Evolutionary conservation across 2,797 vertebrate genomes (phyloP).

Genomic region (Vireo griseus): DNA sequence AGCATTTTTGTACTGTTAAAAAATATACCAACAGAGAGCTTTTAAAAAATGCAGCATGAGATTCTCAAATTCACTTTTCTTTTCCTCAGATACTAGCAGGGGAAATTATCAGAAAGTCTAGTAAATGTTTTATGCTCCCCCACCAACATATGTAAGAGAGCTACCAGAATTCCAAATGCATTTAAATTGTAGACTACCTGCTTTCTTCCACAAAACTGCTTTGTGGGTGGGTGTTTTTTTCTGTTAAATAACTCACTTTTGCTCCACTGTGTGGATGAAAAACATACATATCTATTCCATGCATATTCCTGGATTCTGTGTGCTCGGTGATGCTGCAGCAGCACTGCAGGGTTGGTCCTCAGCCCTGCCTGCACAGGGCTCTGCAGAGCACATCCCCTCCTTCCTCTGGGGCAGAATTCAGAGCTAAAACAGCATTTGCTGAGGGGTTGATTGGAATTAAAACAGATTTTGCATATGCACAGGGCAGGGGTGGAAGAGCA

Average conservation of each 20-base stretch:
- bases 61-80: not conserved
- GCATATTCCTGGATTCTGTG: fast-evolving
- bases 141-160: not conserved
- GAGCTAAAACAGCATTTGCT: not conserved
- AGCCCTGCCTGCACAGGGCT: not conserved
- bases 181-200: not conserved
- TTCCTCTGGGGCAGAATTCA: not conserved
- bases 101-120: not conserved
- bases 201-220: not conserved
- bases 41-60: not conserved
- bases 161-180: not conserved
- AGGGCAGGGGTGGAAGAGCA: not conserved
- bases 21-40: not conserved
- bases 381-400: not conserved
- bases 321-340: not conserved
- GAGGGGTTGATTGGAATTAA: not conserved
- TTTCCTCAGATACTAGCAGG: not conserved
- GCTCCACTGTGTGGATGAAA: not conserved
- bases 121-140: not conserved
- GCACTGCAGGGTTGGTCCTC: not conserved
- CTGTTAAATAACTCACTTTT: not conserved
- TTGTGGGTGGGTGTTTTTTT: not conserved
- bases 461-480: not conserved
- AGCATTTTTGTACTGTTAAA: not conserved
- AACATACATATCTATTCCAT: fast-evolving